Evolutionary conservation across 2,888 invertebrate species (phyloP).

Genomic region (Limnephilus rhombicus): DNA sequence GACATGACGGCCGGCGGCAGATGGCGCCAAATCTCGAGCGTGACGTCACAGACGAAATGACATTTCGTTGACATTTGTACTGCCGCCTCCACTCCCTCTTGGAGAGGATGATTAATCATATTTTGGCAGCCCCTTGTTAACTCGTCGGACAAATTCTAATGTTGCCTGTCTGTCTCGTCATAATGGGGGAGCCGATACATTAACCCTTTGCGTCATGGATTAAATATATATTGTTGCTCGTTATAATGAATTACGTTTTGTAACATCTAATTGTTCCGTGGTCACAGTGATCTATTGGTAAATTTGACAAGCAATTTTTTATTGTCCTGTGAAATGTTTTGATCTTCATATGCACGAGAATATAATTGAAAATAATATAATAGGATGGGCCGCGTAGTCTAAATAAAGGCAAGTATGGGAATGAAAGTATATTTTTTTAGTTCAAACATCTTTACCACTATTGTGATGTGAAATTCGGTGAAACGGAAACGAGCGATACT

Average conservation of each 20-base stretch:
- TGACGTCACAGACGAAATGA: slow-evolving; percentile 56
- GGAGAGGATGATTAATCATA: slow-evolving; percentile 60
- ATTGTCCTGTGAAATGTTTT: not conserved
- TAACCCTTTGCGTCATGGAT: slow-evolving; percentile 14
- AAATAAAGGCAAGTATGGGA: not conserved
- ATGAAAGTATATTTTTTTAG: not conserved
- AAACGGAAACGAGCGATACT: no score
- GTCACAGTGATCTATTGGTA: not conserved
- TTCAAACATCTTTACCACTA: no score
- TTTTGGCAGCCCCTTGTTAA: slow-evolving; percentile 56
- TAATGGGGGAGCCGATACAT: slow-evolving; percentile 12
- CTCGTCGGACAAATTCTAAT: slow-evolving; percentile 50
- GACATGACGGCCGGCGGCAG: slow-evolving; percentile 41
- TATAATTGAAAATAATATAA: not conserved
- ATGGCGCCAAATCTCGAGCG: slow-evolving; percentile 54
- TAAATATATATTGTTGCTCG: not conserved
- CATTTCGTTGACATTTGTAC: slow-evolving; percentile 63
- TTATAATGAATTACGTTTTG: not conserved
- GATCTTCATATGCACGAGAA: not conserved
- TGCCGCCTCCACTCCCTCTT: slow-evolving; percentile 42
- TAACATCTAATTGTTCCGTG: not conserved
- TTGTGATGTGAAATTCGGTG: no score
- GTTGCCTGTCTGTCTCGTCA: slow-evolving; percentile 40
- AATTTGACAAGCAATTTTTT: not conserved
- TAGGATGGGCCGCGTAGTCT: not conserved